Evolutionary conservation across 2,797 vertebrate species (phyloP), one percentile per base, ranked within the genome.

Genomic region (Xerus rutilus): DNA sequence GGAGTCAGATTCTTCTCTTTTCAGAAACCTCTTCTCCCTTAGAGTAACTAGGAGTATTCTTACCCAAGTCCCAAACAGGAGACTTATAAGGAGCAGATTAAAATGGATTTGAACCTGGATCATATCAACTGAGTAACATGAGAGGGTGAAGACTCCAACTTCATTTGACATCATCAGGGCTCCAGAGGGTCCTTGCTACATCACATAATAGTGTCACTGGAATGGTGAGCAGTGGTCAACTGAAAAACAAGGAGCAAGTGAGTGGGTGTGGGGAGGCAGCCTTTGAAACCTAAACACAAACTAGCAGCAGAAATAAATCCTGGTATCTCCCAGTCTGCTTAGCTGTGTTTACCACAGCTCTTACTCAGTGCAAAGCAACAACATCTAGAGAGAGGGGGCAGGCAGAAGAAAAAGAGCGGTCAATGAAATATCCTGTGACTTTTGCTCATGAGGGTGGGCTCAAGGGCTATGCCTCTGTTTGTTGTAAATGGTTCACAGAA

Each of bases 341-440:
- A 32, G 7, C 62, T 18, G 17, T 85, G 87, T 92, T 95, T 78
- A 43, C 43, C 86, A 90, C 39, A 92, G 67, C 47, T 94, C 95
- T 93, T 47, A 30, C 7, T 69, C 92, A 95, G 17, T 78, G 84
- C 64, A 81, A 82, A 81, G 64, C n/a, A 82, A 62, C 9, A 1
- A 54, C 8, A 21, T 32, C 35, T 13, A 7, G 13, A 54, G 70
- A 47, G 62, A 32, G 17, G 21, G 6, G 23, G 0, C 6, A 18
- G 21, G 43, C 1, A 0, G 35, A 21, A 15, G 15, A 7, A 10
- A 21, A 25, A 49, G 28, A 20, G 20, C 0, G 6, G 18, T 30
- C 70, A 54, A 43, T 47, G 76, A 84, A 30, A 13, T 21, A 3
- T 59, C 57, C 13, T 1, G 7, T 43, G 32, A 67, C 39, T 28